Base-by-base conservation (phyloP, 2,797 vertebrate genomes). In the Petrocephalus schoutedeni region DNA sequence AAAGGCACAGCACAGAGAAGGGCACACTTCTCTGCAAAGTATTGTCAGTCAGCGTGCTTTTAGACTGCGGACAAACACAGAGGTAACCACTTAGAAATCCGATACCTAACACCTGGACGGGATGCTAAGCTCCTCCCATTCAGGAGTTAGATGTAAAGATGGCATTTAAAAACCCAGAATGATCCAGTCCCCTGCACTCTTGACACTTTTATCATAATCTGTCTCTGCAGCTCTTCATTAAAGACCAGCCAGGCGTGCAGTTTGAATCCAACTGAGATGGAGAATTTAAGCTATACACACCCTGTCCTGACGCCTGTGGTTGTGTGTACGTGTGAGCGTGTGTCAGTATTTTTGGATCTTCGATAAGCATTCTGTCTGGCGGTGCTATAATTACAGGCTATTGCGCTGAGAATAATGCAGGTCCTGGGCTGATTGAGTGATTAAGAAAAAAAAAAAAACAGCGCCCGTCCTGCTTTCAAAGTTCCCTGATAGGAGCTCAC, bases 331-430 rank as follows among this genome's bases (percentile, higher is more conserved):
- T 77, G n/a, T 54, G 41, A n/a, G 14, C 36, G 36, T 77, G 74
- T 80, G 74, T 80, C 74, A 49, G 71, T 77, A 77, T 77, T 49
- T 77, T 77, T 53, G 88, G 86, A 90, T 89, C 90, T 85, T 80
- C 91, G 87, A 89, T 90, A 90, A 90, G 85, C 89, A 90, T 87
- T 71, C 45, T 28, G 86, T 45, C 93, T 92, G 93, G 93, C 89
- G 89, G 91, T 89, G 83, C 57, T 87, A 80, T 80, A 80, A 80
- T 80, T 80, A 80, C 41, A 49, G 41, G 3, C 41, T 45, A 14
- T 45, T 8, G 19, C 8, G 36, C 74, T 10, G 41, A 80, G 74
- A 49, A 80, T 45, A 49, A 80, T 45, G 19, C 6, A 16, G 6
- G 19, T 45, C 19, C 71, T 49, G 36, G 1, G 71, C 19, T 80